Percentiles rank a stretch among this genome's conserved stretches.
Conservation (phyloP, 2,797 vertebrate genomes). For the Sebastes alutus region DNA sequence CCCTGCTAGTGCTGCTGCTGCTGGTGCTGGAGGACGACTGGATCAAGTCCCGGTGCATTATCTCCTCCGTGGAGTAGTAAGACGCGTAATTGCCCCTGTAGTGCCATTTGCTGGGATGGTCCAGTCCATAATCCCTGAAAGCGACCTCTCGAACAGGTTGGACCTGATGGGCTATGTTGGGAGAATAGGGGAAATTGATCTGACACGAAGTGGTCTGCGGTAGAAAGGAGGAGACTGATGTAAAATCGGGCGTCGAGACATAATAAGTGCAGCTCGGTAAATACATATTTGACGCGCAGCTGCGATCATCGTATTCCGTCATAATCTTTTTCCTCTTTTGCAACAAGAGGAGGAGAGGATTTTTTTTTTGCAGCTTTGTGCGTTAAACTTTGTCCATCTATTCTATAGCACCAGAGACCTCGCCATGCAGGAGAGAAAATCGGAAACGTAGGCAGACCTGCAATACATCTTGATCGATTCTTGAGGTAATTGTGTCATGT, state of each 20-base stretch:
- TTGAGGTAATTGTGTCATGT: slow-evolving; percentile 99
- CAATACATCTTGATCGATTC: slow-evolving; percentile 99
- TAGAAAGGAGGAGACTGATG: slow-evolving; percentile 95
- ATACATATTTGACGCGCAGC: slow-evolving; percentile 96
- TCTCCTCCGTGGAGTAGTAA: slow-evolving; percentile 95
- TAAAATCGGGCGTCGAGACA: slow-evolving; percentile 95
- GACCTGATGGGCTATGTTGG: slow-evolving; percentile 91
- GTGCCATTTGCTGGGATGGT: slow-evolving; percentile 96
- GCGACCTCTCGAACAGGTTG: slow-evolving; percentile 96
- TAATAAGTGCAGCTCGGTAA: slow-evolving; percentile 98
- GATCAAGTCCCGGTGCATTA: slow-evolving; percentile 96
- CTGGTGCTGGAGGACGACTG: slow-evolving; percentile 84
- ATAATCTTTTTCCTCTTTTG: slow-evolving; percentile 87
- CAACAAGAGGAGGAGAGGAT: slow-evolving; percentile 69
- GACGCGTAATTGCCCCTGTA: slow-evolving; percentile 95
- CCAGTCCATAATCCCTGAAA: slow-evolving; percentile 98
- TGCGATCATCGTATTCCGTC: slow-evolving; percentile 99
- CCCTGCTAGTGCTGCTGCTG: slow-evolving; percentile 67
- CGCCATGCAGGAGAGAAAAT: slow-evolving; percentile 90
- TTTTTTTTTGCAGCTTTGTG: slow-evolving; percentile 80
- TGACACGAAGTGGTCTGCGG: slow-evolving; percentile 96
- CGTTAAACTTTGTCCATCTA: slow-evolving; percentile 97
- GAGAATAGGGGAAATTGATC: slow-evolving; percentile 96
- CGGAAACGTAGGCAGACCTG: slow-evolving; percentile 98
- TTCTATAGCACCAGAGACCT: slow-evolving; percentile 93